Base-by-base conservation (phyloP, 2,797 vertebrate species). In the Smutsia temminckii region DNA sequence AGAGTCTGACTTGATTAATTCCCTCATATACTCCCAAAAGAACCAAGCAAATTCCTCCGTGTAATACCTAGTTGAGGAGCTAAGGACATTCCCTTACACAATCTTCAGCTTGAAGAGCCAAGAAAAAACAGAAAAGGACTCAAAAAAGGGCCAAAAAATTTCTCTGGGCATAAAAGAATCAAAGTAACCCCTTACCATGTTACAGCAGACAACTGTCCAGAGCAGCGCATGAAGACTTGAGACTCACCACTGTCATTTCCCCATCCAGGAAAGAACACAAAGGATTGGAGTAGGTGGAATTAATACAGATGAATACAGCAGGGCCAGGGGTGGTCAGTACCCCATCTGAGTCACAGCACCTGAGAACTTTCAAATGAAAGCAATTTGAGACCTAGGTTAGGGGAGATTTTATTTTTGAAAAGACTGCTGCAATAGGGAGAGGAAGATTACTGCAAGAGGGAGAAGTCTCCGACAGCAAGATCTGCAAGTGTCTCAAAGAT, bases 381-480 rank as follows among this genome's bases (percentile, higher is more conserved):
- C 53, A 86, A 40, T 59, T 16, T 14, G 18, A 21, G 29, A 72
- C 20, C 20, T 57, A 72, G 11, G 20, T 55, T 40, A 40, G 49
- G 5, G 68, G 32, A 69, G 40, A 2, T 17, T 95, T 32, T 64
- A 51, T 64, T 63, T 75, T 46, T 21, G 25, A 75, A 75, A 51
- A 9, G 37, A 64, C 20, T 20, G 6, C 69, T n/a, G 29, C 5
- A n/a, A 16, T 34, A 34, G 25, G 18, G 53, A 32, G 23, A 68
- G 1, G 8, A 32, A 8, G 34, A 27, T 2, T 53, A 1, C 49
- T 29, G 21, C 6, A 16, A 6, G 29, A 63, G 37, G 2, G 14
- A 68, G 6, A 32, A n/a, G 4, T 46, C 20, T 83, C 18, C 3
- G 40, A 40, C 21, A 2, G 40, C 5, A 34, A 69, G 14, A 42